Conservation (phyloP, 2,888 invertebrate genomes). For the Agrenia bidenticulata region DNA sequence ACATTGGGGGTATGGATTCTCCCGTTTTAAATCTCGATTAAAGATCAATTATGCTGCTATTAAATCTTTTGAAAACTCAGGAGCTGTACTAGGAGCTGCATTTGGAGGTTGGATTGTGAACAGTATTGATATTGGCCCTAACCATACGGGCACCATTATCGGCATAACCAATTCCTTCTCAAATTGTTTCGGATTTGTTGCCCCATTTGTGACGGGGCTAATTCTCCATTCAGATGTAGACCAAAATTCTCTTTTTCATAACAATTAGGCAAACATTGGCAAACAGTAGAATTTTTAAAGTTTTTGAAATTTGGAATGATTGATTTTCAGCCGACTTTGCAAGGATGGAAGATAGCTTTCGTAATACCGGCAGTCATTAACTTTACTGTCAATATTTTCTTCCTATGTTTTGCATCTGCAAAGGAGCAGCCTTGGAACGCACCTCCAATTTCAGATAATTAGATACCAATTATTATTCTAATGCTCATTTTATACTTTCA, state of each 20-base stretch:
- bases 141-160: conserved; percentile 64
- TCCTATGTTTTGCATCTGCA: conserved; percentile 62
- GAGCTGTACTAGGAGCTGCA: conserved; percentile 65
- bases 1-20: conserved; percentile 6
- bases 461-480: too few relatives aligned
- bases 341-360: conserved; percentile 66
- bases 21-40: neutral
- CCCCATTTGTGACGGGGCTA: conserved; percentile 52
- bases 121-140: conserved; percentile 76
- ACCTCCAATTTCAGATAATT: neutral
- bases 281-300: neutral
- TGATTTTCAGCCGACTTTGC: conserved; percentile 62
- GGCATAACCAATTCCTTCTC: conserved; percentile 33
- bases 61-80: conserved; percentile 49
- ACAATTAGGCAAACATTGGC: neutral
- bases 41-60: neutral
- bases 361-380: conserved; percentile 61
- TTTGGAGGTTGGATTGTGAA: conserved; percentile 63
- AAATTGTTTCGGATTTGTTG: conserved; percentile 25
- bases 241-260: neutral
- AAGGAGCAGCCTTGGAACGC: conserved; percentile 64
- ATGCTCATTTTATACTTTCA: too few relatives aligned
- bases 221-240: conserved; percentile 53
- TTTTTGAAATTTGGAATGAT: conserved; percentile 17
- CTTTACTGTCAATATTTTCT: conserved; percentile 60